Base-by-base conservation (phyloP, 1,140 invertebrate species). In the Panagrolaimus sp. region DNA sequence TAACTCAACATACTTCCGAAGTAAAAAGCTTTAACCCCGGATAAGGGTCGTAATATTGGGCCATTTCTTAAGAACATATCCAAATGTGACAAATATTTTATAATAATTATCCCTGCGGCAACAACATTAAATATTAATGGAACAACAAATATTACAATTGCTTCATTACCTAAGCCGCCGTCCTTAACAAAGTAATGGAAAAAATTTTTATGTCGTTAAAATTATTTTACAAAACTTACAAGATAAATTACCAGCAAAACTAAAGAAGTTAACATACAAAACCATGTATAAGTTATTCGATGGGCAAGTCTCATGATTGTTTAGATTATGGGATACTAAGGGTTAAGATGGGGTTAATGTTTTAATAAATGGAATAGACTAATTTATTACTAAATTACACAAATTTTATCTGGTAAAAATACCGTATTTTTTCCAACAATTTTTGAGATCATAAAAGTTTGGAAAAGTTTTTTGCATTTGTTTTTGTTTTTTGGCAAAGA, bases 241-340 rank as follows among this genome's bases (percentile, higher is more conserved):
- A 58, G 52, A 58, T 58, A 58, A 5, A 17, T 58, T 12, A 58
- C 52, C 14, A 58, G 52, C 5, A 58, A 21, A 5, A 58, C 52
- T 21, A 58, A 28, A 58, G 21, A 12, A 12, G 8, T 0, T 28
- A 58, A 58, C 52, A 58, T n/a, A n/a, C 21, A 58, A 12, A 58
- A 21, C 10, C 21, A 58, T 21, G 0, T 4, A 17, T n/a, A 10
- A 0, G 52, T 58, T 24, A 58, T 58, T 21, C 52, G 52, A 58
- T 58, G 52, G 3, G 52, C 21, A 0, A 28, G 12, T 14, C 52
- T 10, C 10, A 58, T 38, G 7, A 7, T 7, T 38, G 2, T 38
- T 4, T 38, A 7, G 7, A 38, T 4, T 38, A 38, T 38, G 32
- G 32, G 32, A 7, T 2, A 38, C 7, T 38, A 38, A 2, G 7